Base-by-base conservation (phyloP, 1,140 invertebrate species). In the Diploscapter pachys region DNA sequence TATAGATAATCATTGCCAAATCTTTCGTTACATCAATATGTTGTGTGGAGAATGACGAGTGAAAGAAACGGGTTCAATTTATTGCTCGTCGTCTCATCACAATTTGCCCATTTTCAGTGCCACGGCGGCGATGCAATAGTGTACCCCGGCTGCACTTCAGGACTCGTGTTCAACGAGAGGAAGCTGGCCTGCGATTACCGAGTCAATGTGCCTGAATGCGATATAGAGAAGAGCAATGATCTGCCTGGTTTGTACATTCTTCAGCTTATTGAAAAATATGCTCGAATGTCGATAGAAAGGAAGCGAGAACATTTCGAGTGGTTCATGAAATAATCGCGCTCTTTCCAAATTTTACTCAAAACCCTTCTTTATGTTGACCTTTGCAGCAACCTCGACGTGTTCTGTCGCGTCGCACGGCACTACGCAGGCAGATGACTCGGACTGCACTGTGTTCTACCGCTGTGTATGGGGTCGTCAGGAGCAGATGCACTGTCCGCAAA, bases 401-500 rank as follows among this genome's bases (percentile, higher is more conserved):
- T 49, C n/a, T 4, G 71, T 59, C 51, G 56, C 75, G 50, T 63
- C 61, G 31, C 77, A 75, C 49, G 77, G 79, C 9, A 76, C 80
- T 51, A 69, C 77, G 64, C 63, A 72, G 31, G 61, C 73, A 9
- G 78, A 83, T 57, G 79, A 77, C 5, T 61, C 77, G 53, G 77
- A 84, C 56, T 76, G 78, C 65, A 67, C 52, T n/a, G 64, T 71
- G 13, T 84, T 79, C 75, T 82, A 78, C 57, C 68, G 72, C 8
- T 84, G 82, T 73, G 72, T 75, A 5, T 76, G 68, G 64, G 74
- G 78, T 50, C 59, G 76, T 9, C 57, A 61, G 51, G 57, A 53
- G 54, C 69, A 53, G 3, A 75, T 76, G 67, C 68, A n/a, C 4
- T 84, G 82, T 52, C 79, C 73, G 8, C 51, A 76, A 3, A 80